A percentile compares a stretch with the other conserved stretches of the same genome.
Evolutionary conservation across 2,797 vertebrate genomes (phyloP).

Genomic region (Oreonectes daqikongensis): DNA sequence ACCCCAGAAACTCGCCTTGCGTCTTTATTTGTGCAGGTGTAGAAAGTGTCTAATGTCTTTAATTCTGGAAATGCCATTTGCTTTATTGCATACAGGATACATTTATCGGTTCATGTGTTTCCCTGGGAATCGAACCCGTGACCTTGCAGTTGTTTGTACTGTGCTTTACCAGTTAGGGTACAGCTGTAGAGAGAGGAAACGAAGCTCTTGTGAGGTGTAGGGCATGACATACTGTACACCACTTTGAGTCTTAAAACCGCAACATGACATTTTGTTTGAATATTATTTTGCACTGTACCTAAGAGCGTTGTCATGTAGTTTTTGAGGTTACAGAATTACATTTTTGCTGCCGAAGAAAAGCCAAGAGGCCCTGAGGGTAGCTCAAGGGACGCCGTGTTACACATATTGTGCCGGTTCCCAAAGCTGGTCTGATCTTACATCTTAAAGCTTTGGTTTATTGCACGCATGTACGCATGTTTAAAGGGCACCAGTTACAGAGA

Average conservation of each 20-base stretch:
- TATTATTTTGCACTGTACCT: slow-evolving; percentile 9
- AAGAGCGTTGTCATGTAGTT: background rate
- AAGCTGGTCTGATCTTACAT: slow-evolving; percentile 34
- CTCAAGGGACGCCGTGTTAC: slow-evolving; percentile 11
- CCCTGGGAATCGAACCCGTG: background rate
- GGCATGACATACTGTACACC: background rate
- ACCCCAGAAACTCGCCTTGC: background rate
- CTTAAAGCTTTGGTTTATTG: slow-evolving; percentile 27
- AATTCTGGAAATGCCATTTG: slow-evolving; percentile 42
- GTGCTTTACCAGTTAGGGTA: background rate
- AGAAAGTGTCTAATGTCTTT: slow-evolving; percentile 68
- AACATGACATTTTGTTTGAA: slow-evolving; percentile 2
- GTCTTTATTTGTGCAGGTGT: slow-evolving; percentile 82
- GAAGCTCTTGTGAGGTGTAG: background rate
- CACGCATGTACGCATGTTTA: slow-evolving; percentile 53
- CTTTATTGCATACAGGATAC: background rate
- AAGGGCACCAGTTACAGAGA: slow-evolving; percentile 65
- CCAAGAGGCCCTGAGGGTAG: background rate
- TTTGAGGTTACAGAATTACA: background rate
- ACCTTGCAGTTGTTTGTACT: background rate
- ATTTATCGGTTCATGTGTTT: background rate
- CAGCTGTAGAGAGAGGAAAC: slow-evolving; percentile 1
- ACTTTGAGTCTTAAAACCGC: slow-evolving; percentile 1
- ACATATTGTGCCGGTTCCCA: slow-evolving; percentile 25
- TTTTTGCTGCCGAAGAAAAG: slow-evolving; percentile 17